Percentiles rank a stretch among this genome's conserved stretches.
Evolutionary conservation across 2,797 vertebrate species (phyloP).

Genomic region (Lateolabrax maculatus): DNA sequence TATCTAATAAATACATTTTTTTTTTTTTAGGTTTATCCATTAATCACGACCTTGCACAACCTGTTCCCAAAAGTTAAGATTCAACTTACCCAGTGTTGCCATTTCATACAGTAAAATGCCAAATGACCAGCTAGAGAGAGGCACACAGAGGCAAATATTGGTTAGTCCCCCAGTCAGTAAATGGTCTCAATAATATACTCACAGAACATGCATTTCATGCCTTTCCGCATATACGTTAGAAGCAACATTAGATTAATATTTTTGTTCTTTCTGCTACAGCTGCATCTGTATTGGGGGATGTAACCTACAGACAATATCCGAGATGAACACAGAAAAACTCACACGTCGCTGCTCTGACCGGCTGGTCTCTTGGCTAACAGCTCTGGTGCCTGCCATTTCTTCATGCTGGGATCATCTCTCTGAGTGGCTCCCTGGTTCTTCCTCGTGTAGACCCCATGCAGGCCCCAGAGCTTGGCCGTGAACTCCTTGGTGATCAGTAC

Average conservation of each 20-base stretch:
- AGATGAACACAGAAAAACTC: slow-evolving; percentile 53
- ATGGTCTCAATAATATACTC: neutral
- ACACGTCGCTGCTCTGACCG: slow-evolving; percentile 90
- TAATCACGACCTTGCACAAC: neutral
- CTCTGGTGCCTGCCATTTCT: slow-evolving; percentile 96
- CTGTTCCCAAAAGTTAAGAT: neutral
- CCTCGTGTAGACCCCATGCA: slow-evolving; percentile 87
- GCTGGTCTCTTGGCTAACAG: slow-evolving; percentile 83
- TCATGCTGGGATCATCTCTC: slow-evolving; percentile 76
- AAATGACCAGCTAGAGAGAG: slow-evolving; percentile 92
- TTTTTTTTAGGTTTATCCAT: neutral
- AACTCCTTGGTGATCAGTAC: slow-evolving; percentile 88
- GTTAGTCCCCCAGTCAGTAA: slow-evolving; percentile 11
- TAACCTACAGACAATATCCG: neutral
- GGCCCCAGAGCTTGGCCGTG: slow-evolving; percentile 91
- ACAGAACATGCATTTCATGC: neutral
- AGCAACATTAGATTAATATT: neutral
- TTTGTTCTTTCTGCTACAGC: neutral
- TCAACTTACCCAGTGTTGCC: slow-evolving; percentile 91
- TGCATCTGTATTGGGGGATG: neutral
- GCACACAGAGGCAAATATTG: slow-evolving; percentile 56
- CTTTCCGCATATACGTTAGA: too few species aligned
- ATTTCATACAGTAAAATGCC: slow-evolving; percentile 96
- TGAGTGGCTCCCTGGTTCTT: slow-evolving; percentile 70
- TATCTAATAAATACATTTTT: neutral